Conservation (phyloP, 2,888 invertebrate genomes). For the Caenorhabditis doughertyi region DNA sequence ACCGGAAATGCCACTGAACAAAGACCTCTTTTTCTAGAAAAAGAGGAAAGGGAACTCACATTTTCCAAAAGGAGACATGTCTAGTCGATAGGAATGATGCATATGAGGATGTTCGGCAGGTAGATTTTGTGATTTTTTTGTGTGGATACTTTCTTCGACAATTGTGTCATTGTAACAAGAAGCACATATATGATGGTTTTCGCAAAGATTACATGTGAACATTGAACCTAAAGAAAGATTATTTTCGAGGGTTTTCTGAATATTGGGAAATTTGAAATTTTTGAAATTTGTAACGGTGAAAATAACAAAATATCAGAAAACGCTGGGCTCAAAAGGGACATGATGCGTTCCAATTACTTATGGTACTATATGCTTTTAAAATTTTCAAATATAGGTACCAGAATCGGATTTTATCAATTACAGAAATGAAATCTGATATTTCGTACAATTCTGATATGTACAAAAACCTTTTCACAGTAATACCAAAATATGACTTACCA, state of each 20-base stretch:
- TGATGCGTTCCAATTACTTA: too few relatives aligned
- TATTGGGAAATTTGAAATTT: background rate
- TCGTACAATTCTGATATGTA: too few relatives aligned
- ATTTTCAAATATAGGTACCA: too few relatives aligned
- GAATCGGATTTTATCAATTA: too few relatives aligned
- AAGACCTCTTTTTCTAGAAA: background rate
- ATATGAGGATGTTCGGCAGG: slow-evolving; percentile 64
- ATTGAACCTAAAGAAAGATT: slow-evolving; percentile 65
- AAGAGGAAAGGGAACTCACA: slow-evolving; percentile 30
- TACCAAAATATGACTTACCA: slow-evolving; percentile 15
- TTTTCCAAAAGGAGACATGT: slow-evolving; percentile 67
- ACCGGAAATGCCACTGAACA: slow-evolving; percentile 67
- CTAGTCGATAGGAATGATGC: slow-evolving; percentile 63
- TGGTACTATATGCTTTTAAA: too few relatives aligned
- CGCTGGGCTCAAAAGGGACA: too few relatives aligned
- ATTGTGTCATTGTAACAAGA: slow-evolving; percentile 62
- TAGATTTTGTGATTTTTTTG: slow-evolving; percentile 37
- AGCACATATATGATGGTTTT: slow-evolving; percentile 62
- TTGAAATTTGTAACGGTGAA: too few relatives aligned
- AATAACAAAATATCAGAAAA: too few relatives aligned
- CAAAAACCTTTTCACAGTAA: too few relatives aligned
- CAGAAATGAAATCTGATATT: too few relatives aligned
- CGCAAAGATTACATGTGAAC: slow-evolving; percentile 66
- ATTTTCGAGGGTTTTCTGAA: too few relatives aligned
- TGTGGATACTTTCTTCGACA: slow-evolving; percentile 59